phyloP scores from a whole-genome alignment of 92 coral and sea anemone genomes.

The Porites evermanni region DNA sequence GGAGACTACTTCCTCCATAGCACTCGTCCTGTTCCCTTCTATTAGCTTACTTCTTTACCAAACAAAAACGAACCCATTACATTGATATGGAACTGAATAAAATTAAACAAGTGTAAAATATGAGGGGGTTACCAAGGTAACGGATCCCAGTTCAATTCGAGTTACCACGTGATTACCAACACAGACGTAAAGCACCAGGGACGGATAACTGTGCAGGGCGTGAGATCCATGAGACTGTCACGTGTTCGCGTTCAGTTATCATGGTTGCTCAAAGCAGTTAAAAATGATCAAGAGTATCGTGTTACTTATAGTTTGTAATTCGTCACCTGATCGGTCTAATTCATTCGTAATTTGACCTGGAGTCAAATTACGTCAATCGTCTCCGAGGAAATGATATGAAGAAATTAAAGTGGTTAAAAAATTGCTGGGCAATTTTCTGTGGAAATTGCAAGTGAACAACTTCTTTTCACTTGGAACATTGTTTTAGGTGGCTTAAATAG shows the following conservation, averaged over 20 bases:
- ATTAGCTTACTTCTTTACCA: too few species aligned
- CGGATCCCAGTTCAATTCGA: background rate
- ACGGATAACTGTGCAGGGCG: background rate
- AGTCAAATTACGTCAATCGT: background rate
- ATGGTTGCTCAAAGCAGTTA: background rate
- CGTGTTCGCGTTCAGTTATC: slow-evolving; percentile 2
- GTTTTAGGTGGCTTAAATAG: background rate
- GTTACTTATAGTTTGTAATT: background rate
- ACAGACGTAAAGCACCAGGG: background rate
- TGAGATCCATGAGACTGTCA: background rate
- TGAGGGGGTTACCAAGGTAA: slow-evolving; percentile 53
- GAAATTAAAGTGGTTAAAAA: background rate
- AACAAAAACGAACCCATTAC: too few species aligned
- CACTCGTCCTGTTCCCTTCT: too few species aligned
- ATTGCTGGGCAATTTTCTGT: background rate
- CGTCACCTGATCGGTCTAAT: background rate
- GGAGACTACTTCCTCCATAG: too few species aligned
- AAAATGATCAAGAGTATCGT: slow-evolving; percentile 3
- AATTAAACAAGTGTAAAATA: too few species aligned
- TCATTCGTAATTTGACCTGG: background rate
- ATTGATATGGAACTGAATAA: too few species aligned
- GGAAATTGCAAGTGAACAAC: background rate
- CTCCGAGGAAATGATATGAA: background rate
- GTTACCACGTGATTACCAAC: too few species aligned
- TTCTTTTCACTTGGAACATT: background rate